Percentiles rank a stretch among this genome's conserved stretches.
Evolutionary conservation across 1,140 invertebrate species (phyloP).

Genomic region (Dufourea novaeangliae): DNA sequence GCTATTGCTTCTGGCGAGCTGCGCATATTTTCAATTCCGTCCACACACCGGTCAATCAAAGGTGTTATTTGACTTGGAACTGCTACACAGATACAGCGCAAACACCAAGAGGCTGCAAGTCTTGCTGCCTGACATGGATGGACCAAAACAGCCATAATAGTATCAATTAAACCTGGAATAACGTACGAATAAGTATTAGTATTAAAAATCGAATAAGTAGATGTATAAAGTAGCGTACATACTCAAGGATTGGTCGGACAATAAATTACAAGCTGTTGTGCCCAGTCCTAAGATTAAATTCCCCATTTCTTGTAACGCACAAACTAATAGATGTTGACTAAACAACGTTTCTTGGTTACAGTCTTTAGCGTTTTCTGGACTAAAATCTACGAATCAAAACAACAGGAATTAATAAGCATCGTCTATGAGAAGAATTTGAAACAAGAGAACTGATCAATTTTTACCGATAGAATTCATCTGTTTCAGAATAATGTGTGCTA

Average conservation of each 20-base stretch:
- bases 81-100: slow-evolving; percentile 94
- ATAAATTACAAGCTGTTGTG: slow-evolving; percentile 93
- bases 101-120: slow-evolving; percentile 96
- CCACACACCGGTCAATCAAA: slow-evolving; percentile 93
- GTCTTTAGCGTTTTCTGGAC: slow-evolving; percentile 94
- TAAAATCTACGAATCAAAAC: slow-evolving; percentile 85
- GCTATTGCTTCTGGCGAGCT: slow-evolving; percentile 95
- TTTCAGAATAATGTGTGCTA: slow-evolving; percentile 94
- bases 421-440: not conserved
- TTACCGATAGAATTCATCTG: slow-evolving; percentile 95
- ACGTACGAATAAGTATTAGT: slow-evolving; percentile 36
- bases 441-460: not conserved
- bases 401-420: slow-evolving; percentile 14
- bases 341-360: slow-evolving; percentile 94
- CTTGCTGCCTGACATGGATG: slow-evolving; percentile 96
- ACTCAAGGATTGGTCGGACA: slow-evolving; percentile 93
- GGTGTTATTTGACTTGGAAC: slow-evolving; percentile 97
- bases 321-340: slow-evolving; percentile 96
- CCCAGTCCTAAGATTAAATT: slow-evolving; percentile 92
- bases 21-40: slow-evolving; percentile 93
- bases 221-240: slow-evolving; percentile 66
- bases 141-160: slow-evolving; percentile 89
- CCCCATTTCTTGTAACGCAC: slow-evolving; percentile 96
- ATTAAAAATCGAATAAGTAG: not conserved
- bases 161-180: slow-evolving; percentile 81